These are phyloP conservation scores for Stenotaenia linearis DNA, from an alignment of 2,888 invertebrate species.

Conservation along the genomic window DNA sequence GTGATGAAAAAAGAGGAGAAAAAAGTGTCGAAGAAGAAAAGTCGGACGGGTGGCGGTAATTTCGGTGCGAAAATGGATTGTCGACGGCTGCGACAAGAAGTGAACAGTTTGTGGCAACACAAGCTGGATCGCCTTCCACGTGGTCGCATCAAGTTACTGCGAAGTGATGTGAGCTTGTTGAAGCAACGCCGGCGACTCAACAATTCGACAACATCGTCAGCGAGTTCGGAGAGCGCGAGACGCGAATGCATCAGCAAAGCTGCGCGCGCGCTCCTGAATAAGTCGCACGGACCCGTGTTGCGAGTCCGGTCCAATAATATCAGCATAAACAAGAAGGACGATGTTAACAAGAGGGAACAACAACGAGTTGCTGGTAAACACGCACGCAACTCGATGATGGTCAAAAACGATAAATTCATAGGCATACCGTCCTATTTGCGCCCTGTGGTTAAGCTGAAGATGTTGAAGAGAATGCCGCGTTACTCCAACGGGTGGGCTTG, in stretches of 20 bases:
- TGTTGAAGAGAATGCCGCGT: constrained; percentile 35
- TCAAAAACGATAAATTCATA: background rate
- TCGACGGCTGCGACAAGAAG: constrained; percentile 2
- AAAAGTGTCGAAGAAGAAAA: background rate
- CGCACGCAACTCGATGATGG: background rate
- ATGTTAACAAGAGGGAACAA: background rate
- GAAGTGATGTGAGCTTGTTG: constrained; percentile 2
- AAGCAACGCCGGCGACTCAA: background rate
- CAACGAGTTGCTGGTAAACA: background rate
- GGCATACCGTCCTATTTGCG: background rate
- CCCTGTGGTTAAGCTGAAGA: background rate
- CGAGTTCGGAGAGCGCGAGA: background rate
- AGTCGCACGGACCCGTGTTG: background rate
- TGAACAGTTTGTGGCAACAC: background rate
- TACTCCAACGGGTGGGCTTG: constrained; percentile 93
- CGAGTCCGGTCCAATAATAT: background rate
- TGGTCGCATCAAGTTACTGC: constrained; percentile 27
- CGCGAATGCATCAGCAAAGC: background rate
- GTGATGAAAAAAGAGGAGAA: background rate
- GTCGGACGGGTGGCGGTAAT: background rate
- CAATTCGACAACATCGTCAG: background rate
- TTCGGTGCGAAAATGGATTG: constrained; percentile 19
- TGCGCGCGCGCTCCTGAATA: background rate
- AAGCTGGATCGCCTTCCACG: background rate
- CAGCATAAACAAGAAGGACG: background rate